These are phyloP conservation scores for Eucriotettix oculatus DNA, from an alignment of 2,888 invertebrate genomes.

Conservation along the genomic window DNA sequence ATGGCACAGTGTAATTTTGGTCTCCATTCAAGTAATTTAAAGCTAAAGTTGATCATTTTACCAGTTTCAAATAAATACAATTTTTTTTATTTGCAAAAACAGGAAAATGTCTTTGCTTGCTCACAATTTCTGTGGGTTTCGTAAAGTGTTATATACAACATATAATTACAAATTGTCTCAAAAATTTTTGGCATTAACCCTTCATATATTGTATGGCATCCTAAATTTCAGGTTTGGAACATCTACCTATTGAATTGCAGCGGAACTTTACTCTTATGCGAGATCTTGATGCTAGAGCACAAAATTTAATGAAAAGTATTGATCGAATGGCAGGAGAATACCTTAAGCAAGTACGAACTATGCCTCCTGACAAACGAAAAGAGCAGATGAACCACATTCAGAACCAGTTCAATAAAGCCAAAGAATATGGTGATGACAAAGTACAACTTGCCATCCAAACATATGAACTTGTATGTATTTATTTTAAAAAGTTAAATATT, in stretches of 20 bases:
- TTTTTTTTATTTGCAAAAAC: too few relatives aligned
- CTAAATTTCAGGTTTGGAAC: slow-evolving; percentile 56
- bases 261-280: slow-evolving; percentile 92
- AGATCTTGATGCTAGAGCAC: slow-evolving; percentile 83
- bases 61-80: too few relatives aligned
- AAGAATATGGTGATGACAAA: slow-evolving; percentile 93
- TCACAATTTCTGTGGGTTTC: too few relatives aligned
- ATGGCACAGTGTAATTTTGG: too few relatives aligned
- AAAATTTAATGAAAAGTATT: slow-evolving; percentile 64
- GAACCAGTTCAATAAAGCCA: slow-evolving; percentile 80
- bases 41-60: too few relatives aligned
- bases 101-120: too few relatives aligned
- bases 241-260: slow-evolving; percentile 85
- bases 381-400: slow-evolving; percentile 73
- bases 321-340: slow-evolving; percentile 75
- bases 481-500: neutral
- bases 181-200: too few relatives aligned
- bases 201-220: neutral
- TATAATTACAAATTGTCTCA: too few relatives aligned
- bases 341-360: slow-evolving; percentile 50
- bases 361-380: slow-evolving; percentile 61
- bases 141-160: too few relatives aligned
- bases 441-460: slow-evolving; percentile 95
- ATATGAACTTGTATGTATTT: slow-evolving; percentile 58
- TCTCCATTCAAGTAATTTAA: too few relatives aligned